A percentile compares a stretch with the other conserved stretches of the same genome.
Conservation (phyloP, 2,888 invertebrate genomes). For the Molorchus minor region DNA sequence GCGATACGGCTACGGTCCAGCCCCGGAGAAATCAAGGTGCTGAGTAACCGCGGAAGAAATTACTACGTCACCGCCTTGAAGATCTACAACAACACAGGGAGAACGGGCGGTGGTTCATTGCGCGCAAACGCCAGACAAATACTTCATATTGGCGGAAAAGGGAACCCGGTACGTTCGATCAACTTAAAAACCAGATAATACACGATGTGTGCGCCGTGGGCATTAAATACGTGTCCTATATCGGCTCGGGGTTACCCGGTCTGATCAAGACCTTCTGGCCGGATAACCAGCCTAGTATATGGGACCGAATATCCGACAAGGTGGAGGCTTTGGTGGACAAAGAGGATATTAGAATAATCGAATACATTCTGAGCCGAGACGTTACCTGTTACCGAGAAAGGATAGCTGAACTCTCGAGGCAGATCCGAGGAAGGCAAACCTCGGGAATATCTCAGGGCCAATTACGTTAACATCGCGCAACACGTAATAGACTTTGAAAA, state of each 20-base stretch:
- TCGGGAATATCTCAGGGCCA: background rate
- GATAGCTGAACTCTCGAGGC: background rate
- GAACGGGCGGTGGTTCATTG: constrained; percentile 21
- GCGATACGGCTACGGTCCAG: background rate
- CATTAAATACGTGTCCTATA: constrained; percentile 9
- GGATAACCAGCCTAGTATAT: background rate
- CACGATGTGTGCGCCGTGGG: background rate
- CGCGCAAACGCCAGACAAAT: background rate
- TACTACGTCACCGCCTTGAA: constrained; percentile 23
- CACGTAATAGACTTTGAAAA: constrained; percentile 13
- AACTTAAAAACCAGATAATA: background rate
- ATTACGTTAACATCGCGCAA: constrained; percentile 20
- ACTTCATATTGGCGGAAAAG: background rate
- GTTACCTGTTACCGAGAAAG: constrained; percentile 3
- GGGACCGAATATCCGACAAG: constrained; percentile 5
- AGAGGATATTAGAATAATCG: constrained; percentile 1
- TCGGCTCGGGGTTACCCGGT: background rate
- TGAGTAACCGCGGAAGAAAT: constrained; percentile 3
- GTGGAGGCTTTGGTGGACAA: constrained; percentile 5
- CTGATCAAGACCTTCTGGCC: constrained; percentile 20
- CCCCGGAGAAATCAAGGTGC: constrained; percentile 22
- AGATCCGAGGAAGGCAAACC: background rate
- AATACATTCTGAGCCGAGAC: background rate
- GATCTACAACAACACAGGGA: constrained; percentile 14
- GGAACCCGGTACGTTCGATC: background rate